Evolutionary conservation across 2,888 invertebrate species (phyloP).

Genomic region (Lasioglossum villosulum): DNA sequence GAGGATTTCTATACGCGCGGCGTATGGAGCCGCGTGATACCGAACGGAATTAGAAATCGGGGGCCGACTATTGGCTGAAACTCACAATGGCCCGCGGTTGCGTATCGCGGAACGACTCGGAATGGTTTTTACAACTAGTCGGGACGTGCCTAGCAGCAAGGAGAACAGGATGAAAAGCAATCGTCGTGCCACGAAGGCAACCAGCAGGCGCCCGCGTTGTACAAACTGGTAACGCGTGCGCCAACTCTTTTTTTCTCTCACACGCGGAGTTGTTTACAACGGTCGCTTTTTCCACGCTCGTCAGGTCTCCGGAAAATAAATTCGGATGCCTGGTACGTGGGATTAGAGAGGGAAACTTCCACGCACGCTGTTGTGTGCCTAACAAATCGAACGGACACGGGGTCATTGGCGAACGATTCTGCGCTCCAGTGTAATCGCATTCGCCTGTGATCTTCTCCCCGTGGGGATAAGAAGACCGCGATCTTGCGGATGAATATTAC

Average conservation of each 20-base stretch:
- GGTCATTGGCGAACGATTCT: not conserved
- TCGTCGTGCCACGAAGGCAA: not conserved
- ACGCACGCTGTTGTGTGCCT: not conserved
- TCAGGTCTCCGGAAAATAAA: not conserved
- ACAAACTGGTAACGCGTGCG: not conserved
- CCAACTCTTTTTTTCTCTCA: not conserved
- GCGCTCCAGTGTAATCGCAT: not conserved
- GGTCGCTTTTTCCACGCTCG: not conserved
- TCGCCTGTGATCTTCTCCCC: not conserved
- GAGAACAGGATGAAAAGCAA: not conserved
- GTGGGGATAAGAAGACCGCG: not conserved
- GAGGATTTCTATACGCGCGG: not conserved
- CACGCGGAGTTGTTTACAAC: not conserved
- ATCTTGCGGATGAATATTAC: conserved; percentile 1
- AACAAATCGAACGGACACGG: not conserved
- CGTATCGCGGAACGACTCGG: not conserved
- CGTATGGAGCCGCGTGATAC: not conserved
- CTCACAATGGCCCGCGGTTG: not conserved
- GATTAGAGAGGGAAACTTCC: not conserved
- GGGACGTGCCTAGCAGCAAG: not conserved
- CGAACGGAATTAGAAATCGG: not conserved
- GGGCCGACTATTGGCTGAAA: not conserved
- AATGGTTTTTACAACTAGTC: not conserved
- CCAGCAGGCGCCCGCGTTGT: not conserved
- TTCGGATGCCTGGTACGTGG: not conserved